Base-by-base conservation (phyloP, 2,888 invertebrate genomes). In the Chymomyza fuscimana region DNA sequence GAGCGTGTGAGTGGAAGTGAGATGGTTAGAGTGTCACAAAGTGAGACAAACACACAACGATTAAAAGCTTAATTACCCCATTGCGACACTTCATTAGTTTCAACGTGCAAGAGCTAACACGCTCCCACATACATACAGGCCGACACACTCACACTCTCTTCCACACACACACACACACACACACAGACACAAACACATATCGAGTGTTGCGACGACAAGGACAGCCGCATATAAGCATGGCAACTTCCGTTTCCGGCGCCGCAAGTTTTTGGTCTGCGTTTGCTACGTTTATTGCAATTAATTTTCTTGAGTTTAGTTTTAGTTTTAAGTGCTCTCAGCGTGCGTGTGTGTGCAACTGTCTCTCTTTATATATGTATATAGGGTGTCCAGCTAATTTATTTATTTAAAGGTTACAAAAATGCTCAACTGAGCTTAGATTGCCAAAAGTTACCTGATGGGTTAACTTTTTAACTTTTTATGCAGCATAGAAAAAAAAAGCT, bases 81-180 rank as follows among this genome's bases (percentile, higher is more conserved):
- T 77, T 83, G 85, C 86, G 85, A 86, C 85, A 87, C 84, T 88
- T 88, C 83, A 84, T 86, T 87, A 84, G 88, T 81, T 84, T 77
- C 65, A 72, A 75, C 72, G 74, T 67, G 74, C 63, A 65, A 82
- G 73, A 61, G 69, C 54, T 19, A 54, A 54, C 16, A 54, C 54
- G 9, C 54, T 19, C 54, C 1, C 54, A 15, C 19, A 60, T 40
- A 29, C 36, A 60, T 36, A 32, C 60, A 29, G 32, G 1, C 59
- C 5, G 12, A 10, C 32, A 32, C 9, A 0, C 32, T 9, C 32
- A 9, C 32, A 32, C 32, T 32, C 32, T 7, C 32, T 32, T 25
- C 25, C 19, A 19, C 32, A 32, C 32, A 32, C 32, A 4, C 32
- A 32, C 32, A 3, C 32, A 32, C 2, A n/a, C 3, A 25, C 51